A percentile compares a stretch with the other conserved stretches of the same genome.
These are phyloP conservation scores for Patella caerulea DNA, from an alignment of 2,888 invertebrate species.

Conservation along the genomic window DNA sequence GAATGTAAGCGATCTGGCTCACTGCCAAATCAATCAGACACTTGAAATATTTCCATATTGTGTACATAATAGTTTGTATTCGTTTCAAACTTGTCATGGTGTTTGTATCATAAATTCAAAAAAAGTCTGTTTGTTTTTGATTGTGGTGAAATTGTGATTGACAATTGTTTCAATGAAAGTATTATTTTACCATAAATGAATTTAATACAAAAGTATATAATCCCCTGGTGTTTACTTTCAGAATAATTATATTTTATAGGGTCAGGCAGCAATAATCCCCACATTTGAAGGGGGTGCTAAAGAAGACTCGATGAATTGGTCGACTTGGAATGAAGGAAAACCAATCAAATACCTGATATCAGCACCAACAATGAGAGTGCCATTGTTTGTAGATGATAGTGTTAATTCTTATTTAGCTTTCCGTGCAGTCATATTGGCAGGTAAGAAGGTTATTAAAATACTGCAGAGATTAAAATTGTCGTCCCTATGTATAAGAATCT, in stretches of 20 bases:
- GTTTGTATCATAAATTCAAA: too few relatives aligned
- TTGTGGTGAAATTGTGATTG: too few relatives aligned
- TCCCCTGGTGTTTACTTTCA: neutral
- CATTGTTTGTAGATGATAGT: conserved; percentile 50
- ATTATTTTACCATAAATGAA: too few relatives aligned
- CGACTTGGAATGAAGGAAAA: conserved; percentile 50
- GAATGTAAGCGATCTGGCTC: too few relatives aligned
- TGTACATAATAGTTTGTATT: too few relatives aligned
- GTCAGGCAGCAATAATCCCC: conserved; percentile 57
- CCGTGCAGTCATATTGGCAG: conserved; percentile 58
- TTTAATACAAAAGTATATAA: neutral
- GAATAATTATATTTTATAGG: conserved; percentile 41
- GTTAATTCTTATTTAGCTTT: conserved; percentile 63
- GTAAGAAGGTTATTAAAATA: conserved; percentile 30
- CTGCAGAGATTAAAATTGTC: too few relatives aligned
- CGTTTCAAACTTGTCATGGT: too few relatives aligned
- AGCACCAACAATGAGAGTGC: conserved; percentile 64
- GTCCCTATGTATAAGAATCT: too few relatives aligned
- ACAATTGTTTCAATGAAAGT: too few relatives aligned
- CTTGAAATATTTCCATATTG: too few relatives aligned
- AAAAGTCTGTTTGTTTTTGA: too few relatives aligned
- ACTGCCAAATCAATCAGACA: too few relatives aligned
- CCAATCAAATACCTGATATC: conserved; percentile 62
- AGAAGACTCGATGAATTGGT: conserved; percentile 39
- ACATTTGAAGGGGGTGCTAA: conserved; percentile 37